phyloP scores from a whole-genome alignment of 2,888 invertebrate genomes.

The Fissipunctia ypsillon region DNA sequence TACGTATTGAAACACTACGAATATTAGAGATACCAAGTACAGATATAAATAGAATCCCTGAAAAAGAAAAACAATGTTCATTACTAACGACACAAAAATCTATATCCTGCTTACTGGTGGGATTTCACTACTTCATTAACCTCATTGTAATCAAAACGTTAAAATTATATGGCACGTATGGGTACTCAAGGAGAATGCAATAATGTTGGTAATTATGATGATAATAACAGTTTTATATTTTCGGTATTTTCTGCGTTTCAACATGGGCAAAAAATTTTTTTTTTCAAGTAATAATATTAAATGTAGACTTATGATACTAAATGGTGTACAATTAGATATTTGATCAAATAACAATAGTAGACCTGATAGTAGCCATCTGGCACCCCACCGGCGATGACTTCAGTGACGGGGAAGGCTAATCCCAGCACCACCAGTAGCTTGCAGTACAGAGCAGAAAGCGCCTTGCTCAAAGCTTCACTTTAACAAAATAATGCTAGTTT shows the following conservation, averaged over 20 bases:
- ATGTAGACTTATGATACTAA: background rate
- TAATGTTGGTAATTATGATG: background rate
- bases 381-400: conserved; percentile 95
- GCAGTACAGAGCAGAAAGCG: conserved; percentile 95
- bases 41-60: conserved; percentile 96
- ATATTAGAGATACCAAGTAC: conserved; percentile 94
- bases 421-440: conserved; percentile 96
- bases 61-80: conserved; percentile 65
- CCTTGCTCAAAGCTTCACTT: conserved; percentile 93
- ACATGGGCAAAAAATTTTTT: background rate
- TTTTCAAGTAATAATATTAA: background rate
- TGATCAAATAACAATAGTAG: background rate
- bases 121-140: background rate
- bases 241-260: too few species aligned
- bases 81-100: background rate
- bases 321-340: background rate
- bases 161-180: conserved; percentile 7
- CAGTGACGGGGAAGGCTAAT: conserved; percentile 96
- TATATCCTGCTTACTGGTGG: background rate
- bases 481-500: conserved; percentile 63
- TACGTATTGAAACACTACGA: conserved; percentile 93
- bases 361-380: conserved; percentile 94
- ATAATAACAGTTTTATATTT: background rate
- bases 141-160: background rate
- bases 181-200: background rate